Base-by-base conservation (phyloP, 2,797 vertebrate genomes). In the Pterois miles region DNA sequence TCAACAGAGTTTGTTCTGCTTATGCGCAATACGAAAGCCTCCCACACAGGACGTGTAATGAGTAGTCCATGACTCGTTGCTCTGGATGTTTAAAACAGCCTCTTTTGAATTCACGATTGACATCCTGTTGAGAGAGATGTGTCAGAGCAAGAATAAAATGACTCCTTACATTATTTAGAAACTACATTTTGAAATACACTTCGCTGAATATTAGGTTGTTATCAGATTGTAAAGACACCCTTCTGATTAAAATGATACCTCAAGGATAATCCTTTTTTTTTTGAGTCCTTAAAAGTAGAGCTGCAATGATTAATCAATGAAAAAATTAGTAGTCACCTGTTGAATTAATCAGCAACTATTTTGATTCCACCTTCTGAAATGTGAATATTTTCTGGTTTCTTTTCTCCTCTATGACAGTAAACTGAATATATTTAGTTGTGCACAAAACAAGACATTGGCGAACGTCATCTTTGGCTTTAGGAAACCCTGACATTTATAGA, bases 31-130 rank as follows among this genome's bases (percentile, higher is more conserved):
- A 6, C 27, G 14, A 53, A 59, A 69, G 52, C 74, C 70, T 83
- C 75, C 67, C 59, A 73, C 74, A 57, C 38, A 54, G 4, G 16
- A 53, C 34, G 23, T 56, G 36, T 29, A 40, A 64, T 71, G 20
- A 78, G 25, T 43, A 4, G 34, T 56, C 68, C 14, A 60, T 76
- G 36, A 63, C 14, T 59, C 5, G 5, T 43, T 14, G 48, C 13
- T 43, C 3, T 53, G 8, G 9, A 50, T 58, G 48, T 27, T n/a
- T 43, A 34, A 10, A 59, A 33, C 22, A 14, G 14, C 22, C 0
- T 57, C 34, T n/a, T 62, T 57, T 62, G 20, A 59, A 70, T 53
- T 65, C 40, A 40, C 33, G 12, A 4, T 65, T 67, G n/a, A 25
- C 1, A 1, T 76, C 23, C 8, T 48, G 46, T 48, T 48, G 20